Base-by-base conservation (phyloP, 2,888 invertebrate species). In the Sepiola atlantica region DNA sequence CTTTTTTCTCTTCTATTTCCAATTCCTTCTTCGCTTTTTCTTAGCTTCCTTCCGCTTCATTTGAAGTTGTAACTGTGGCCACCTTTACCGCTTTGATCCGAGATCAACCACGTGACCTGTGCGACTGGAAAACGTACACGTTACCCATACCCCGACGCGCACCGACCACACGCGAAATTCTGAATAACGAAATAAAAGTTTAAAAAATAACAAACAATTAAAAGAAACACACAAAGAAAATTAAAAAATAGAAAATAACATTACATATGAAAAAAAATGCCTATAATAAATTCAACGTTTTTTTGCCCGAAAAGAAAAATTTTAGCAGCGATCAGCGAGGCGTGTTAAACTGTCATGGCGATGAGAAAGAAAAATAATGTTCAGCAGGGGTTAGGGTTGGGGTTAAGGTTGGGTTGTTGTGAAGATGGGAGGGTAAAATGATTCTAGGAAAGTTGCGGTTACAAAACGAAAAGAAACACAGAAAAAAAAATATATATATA, bases 61-160 rank as follows among this genome's bases (percentile, higher is more conserved):
- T 77, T 77, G 77, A 77, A 77, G 77, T 77, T 77, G 77, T 32
- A 77, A 77, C 77, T 16, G 77, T 77, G n/a, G n/a, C 77, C 77
- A 77, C 77, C 77, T 77, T 4, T 77, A 16, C n/a, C 14, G 77
- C 77, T 77, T 77, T 77, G 77, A 77, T 77, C n/a, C 77, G 77
- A 77, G 77, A 77, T 77, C 77, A 77, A 77, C 77, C 77, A 77
- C 77, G 77, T 77, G 77, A 77, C 77, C 77, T 32, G n/a, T n/a
- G n/a, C 77, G n/a, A 77, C 77, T 77, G n/a, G 77, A 77, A 45
- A 77, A 77, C 77, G 77, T n/a, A n/a, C 77, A 77, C 77, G 77
- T 77, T n/a, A 77, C n/a, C 77, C 45, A 45, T 8, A 45, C n/a
- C n/a, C n/a, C 77, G n/a, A n/a, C n/a, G 77, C n/a, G 4, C 8